Conservation (phyloP, 1,140 invertebrate genomes). For the Coenobita brevimanus region DNA sequence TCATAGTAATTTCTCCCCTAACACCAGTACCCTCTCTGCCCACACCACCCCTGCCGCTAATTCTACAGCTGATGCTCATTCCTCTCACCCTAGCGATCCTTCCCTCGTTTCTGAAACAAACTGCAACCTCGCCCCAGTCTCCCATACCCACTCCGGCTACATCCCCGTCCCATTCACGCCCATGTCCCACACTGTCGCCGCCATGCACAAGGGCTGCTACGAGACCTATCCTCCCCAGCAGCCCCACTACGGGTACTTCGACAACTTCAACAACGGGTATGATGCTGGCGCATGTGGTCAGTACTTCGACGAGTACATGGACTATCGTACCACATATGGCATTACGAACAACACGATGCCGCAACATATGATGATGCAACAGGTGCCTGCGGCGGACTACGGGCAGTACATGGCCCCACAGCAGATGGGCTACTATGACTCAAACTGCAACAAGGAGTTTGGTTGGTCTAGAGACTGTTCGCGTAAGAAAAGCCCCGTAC, state of each 20-base stretch:
- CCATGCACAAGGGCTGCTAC: conserved; percentile 51
- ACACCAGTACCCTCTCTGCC: no score
- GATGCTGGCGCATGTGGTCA: conserved; percentile 21
- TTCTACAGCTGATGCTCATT: no score
- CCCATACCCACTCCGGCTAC: no score
- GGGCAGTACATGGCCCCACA: neutral
- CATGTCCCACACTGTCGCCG: neutral
- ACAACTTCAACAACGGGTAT: conserved; percentile 42
- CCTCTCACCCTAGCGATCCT: no score
- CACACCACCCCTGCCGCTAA: no score
- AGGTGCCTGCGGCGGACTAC: conserved; percentile 18
- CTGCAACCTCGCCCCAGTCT: no score
- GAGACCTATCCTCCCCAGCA: conserved; percentile 38
- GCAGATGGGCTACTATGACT: conserved; percentile 32
- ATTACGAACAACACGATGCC: conserved; percentile 39
- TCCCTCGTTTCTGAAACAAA: no score
- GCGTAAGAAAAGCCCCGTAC: no score
- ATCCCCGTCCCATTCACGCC: no score
- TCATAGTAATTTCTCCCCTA: no score
- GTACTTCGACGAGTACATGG: conserved; percentile 45
- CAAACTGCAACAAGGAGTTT: conserved; percentile 19
- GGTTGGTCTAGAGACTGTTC: conserved; percentile 19
- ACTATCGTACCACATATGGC: conserved; percentile 24
- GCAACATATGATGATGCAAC: conserved; percentile 33
- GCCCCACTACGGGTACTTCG: conserved; percentile 31